Evolutionary conservation across 2,113 vertebrate genomes (phyloP).

Genomic region (Phylloscopus whistleri): DNA sequence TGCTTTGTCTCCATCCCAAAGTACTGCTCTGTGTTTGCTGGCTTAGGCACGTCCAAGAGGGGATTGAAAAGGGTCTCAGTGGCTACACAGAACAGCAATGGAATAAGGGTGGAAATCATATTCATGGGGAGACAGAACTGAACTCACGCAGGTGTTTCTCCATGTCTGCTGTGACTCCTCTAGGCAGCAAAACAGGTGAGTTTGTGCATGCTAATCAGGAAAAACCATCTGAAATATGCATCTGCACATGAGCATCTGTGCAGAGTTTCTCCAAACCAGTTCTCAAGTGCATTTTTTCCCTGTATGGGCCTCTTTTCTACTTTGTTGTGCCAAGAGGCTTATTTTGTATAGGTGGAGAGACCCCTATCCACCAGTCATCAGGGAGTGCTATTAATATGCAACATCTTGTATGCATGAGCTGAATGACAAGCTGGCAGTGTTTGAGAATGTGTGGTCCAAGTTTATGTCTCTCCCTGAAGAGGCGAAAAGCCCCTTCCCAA

Average conservation of each 20-base stretch:
- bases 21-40: not conserved
- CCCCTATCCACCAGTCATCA: constrained; percentile 39
- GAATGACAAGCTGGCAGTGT: constrained; percentile 63
- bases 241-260: constrained; percentile 66
- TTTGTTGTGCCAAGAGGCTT: constrained; percentile 33
- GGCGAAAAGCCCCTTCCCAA: constrained; percentile 28
- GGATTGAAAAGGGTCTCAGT: not conserved
- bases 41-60: not conserved
- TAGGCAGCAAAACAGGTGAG: constrained; percentile 62
- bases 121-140: not conserved
- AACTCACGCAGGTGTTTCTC: constrained; percentile 37
- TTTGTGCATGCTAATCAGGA: constrained; percentile 60
- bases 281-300: constrained; percentile 49
- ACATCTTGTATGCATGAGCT: constrained; percentile 52
- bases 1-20: not conserved
- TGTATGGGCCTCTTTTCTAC: constrained; percentile 29
- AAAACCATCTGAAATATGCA: constrained; percentile 63
- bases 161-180: constrained; percentile 40
- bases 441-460: constrained; percentile 44
- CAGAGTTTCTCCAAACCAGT: constrained; percentile 52
- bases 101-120: not conserved
- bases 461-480: constrained; percentile 57
- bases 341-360: constrained; percentile 50
- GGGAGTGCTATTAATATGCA: constrained; percentile 49
- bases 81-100: not conserved